Conservation (phyloP, 2,113 vertebrate species). For the Theristicus caerulescens region DNA sequence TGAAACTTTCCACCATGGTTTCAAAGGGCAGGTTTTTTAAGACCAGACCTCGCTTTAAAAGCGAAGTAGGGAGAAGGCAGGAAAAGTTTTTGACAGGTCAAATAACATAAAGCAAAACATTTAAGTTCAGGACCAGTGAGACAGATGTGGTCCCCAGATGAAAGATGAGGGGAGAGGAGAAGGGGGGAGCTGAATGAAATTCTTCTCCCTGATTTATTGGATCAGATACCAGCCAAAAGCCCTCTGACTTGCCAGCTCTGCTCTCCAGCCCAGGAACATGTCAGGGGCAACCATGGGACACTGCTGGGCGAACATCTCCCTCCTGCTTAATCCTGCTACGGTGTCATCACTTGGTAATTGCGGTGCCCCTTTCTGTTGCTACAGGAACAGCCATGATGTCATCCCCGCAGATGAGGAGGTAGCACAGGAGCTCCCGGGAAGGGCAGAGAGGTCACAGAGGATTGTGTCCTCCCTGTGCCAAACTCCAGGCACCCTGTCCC, state of each 20-base stretch:
- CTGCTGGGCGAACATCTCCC: neutral
- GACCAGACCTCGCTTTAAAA: neutral
- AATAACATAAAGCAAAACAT: neutral
- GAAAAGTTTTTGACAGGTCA: neutral
- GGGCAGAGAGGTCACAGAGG: neutral
- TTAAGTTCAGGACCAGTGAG: neutral
- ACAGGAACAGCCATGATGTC: conserved; percentile 23
- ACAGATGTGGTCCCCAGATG: neutral
- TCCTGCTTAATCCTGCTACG: neutral
- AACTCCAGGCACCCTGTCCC: neutral
- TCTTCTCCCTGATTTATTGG: neutral
- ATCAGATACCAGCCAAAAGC: neutral
- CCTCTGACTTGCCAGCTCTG: neutral
- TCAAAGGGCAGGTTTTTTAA: neutral
- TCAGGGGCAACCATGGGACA: neutral
- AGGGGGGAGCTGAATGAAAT: neutral
- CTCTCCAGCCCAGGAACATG: neutral
- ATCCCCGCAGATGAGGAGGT: neutral
- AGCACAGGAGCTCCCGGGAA: neutral
- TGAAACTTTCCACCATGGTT: neutral
- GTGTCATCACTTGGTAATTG: neutral
- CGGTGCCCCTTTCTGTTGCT: neutral
- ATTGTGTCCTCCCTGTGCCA: fast-evolving
- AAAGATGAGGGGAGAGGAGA: neutral
- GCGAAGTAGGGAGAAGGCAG: neutral